Conservation (phyloP, 2,113 vertebrate species). For the Oreochromis aureus region DNA sequence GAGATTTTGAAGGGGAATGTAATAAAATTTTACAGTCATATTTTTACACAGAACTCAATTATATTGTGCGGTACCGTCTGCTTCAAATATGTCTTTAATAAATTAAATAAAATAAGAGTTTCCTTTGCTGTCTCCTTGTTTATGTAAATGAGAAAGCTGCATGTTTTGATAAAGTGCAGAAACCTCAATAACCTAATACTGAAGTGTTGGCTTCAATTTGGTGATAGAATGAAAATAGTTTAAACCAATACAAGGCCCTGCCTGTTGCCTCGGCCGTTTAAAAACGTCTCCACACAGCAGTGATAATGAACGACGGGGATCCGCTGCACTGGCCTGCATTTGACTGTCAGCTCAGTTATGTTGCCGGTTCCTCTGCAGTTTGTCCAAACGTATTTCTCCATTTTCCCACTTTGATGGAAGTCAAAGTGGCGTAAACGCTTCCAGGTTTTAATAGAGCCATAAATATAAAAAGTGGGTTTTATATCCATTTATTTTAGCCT, state of each 20-base stretch:
- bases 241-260: background rate
- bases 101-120: background rate
- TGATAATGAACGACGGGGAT: rapidly evolving
- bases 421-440: background rate
- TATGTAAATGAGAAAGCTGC: background rate
- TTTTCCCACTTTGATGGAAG: background rate
- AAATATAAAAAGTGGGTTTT: background rate
- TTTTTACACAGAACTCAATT: background rate
- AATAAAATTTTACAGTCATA: background rate
- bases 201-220: background rate
- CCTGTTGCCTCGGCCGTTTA: background rate
- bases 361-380: background rate
- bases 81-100: background rate
- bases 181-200: rapidly evolving
- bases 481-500: background rate
- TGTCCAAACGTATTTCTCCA: background rate
- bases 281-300: background rate
- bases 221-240: rapidly evolving
- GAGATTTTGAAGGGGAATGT: background rate
- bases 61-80: rapidly evolving
- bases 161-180: background rate
- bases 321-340: background rate
- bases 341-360: background rate
- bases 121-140: background rate
- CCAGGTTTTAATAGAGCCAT: background rate